These are phyloP conservation scores for Pan troglodytes DNA, from an alignment of 2,113 vertebrate species.

Conservation along the genomic window DNA sequence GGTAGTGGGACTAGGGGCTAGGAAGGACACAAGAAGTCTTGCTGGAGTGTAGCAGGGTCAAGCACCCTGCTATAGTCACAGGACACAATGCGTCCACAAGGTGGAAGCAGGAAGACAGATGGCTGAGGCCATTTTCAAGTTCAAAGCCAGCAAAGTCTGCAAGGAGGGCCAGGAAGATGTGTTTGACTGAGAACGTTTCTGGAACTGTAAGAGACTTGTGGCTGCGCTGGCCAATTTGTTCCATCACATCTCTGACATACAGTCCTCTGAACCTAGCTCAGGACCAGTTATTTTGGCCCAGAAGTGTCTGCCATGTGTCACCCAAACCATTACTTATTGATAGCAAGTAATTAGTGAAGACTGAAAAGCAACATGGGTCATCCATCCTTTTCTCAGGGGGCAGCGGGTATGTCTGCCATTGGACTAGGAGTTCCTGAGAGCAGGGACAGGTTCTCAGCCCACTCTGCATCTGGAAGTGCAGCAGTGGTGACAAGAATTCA, in stretches of 20 bases:
- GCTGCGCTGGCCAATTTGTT: not conserved
- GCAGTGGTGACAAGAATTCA: not conserved
- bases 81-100: not conserved
- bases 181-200: not conserved
- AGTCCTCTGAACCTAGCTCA: not conserved
- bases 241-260: fast-evolving
- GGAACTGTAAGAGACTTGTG: not conserved
- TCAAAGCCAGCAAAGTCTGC: not conserved
- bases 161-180: not conserved
- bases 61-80: too few species aligned
- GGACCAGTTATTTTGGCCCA: not conserved
- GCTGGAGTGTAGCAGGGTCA: not conserved
- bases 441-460: not conserved
- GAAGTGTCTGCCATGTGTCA: not conserved
- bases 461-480: not conserved
- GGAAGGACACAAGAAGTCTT: not conserved
- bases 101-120: not conserved
- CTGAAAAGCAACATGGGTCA: not conserved
- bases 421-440: not conserved
- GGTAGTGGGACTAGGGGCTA: not conserved
- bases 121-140: not conserved
- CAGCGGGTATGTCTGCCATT: not conserved
- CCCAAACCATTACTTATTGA: not conserved
- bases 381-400: not conserved
- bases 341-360: not conserved